A percentile compares a stretch with the other conserved stretches of the same genome.
phyloP scores from a whole-genome alignment of 2,797 vertebrate species.

The Cossypha caffra region DNA sequence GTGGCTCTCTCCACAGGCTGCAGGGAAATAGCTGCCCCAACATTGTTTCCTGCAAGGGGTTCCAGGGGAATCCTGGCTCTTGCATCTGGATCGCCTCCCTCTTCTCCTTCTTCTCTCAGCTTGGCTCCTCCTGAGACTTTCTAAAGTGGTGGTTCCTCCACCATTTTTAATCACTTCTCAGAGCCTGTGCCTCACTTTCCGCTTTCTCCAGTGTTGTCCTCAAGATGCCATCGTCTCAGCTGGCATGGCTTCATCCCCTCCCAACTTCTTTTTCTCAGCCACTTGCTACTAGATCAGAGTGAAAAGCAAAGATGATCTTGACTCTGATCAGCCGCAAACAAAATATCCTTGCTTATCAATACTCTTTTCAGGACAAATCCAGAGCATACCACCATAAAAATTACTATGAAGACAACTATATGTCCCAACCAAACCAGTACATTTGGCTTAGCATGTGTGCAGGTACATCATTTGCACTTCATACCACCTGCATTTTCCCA shows the following conservation, averaged over 20 bases:
- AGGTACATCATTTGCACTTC: background rate
- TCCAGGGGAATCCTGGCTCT: background rate
- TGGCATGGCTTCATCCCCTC: rapidly evolving
- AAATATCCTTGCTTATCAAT: background rate
- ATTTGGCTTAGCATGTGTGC: background rate
- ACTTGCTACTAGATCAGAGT: background rate
- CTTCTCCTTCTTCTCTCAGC: background rate
- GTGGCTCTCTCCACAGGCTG: background rate
- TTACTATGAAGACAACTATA: background rate
- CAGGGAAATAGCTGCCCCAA: background rate
- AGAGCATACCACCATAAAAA: background rate
- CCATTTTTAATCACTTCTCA: background rate
- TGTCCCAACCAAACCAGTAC: rapidly evolving
- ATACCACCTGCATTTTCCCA: background rate
- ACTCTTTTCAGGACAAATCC: background rate
- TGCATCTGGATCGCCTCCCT: background rate
- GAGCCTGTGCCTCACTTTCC: background rate
- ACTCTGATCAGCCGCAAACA: background rate
- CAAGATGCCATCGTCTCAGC: background rate
- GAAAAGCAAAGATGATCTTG: background rate
- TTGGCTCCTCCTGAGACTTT: background rate
- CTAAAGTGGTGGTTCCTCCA: too few relatives aligned
- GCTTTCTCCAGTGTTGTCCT: background rate
- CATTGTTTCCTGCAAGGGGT: rapidly evolving
- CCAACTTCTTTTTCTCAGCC: background rate